A percentile compares a stretch with the other conserved stretches of the same genome.
Conservation (phyloP, 2,797 vertebrate genomes). For the Pipistrellus kuhlii region DNA sequence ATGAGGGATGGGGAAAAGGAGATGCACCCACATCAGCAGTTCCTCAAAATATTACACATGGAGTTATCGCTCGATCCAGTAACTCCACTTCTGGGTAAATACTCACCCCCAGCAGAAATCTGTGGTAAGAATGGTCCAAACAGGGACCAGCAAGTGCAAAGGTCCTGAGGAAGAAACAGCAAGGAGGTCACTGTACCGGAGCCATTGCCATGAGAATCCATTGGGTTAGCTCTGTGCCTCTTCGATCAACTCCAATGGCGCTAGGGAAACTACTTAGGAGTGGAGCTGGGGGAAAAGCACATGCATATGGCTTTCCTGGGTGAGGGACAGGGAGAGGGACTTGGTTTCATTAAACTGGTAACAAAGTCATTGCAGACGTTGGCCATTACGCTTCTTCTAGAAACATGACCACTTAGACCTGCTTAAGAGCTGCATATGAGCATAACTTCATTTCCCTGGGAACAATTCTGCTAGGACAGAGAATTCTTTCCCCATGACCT, state of each 20-base stretch:
- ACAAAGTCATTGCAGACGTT: neutral
- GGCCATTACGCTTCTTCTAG: neutral
- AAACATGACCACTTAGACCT: neutral
- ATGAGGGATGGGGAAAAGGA: too few relatives aligned
- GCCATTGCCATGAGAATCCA: neutral
- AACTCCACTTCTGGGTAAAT: neutral
- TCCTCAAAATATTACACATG: neutral
- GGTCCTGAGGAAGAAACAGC: neutral
- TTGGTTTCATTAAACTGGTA: neutral
- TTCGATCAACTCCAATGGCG: neutral
- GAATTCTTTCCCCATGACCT: conserved; percentile 65
- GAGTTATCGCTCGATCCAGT: neutral
- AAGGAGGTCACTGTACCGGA: neutral
- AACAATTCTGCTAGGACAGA: conserved; percentile 48
- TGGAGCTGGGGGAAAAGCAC: neutral
- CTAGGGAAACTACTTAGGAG: neutral
- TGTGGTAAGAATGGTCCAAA: neutral
- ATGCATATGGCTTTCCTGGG: neutral
- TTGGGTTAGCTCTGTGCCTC: neutral
- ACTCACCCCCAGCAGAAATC: neutral
- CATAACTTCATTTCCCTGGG: conserved; percentile 58
- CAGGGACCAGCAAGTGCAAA: neutral
- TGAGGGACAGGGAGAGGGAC: neutral
- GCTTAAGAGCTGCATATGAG: conserved; percentile 7
- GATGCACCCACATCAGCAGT: too few relatives aligned